Evolutionary conservation across 2,113 vertebrate genomes (phyloP), one percentile per base, ranked within the genome.

Genomic region (Pomatostomus ruficeps): DNA sequence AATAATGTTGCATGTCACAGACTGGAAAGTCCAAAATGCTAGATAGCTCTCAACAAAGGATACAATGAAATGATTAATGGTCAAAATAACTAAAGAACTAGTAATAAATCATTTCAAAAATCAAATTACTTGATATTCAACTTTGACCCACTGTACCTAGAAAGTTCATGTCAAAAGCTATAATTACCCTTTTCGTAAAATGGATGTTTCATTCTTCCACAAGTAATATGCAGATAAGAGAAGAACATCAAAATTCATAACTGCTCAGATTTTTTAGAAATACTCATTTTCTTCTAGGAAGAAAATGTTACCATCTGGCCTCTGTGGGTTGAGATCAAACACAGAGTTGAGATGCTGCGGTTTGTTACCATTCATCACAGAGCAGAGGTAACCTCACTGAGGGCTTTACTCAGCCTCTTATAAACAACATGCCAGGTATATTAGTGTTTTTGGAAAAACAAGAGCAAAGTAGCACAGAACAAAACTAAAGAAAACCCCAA

Each of bases 271-370:
- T 91, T 88, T 87, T 96, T 67, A 89, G 45, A 91, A 82, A 71
- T 55, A 74, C 7, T 62, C 1, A 4, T 55, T 11, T 55, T 55
- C 77, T 91, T 42, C 73, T 68, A 65, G 42, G 52, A 65, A 61
- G 45, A 91, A 92, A 90, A 73, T 76, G 36, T 62, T 91, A 80
- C 35, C 63, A 74, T 88, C 63, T 91, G 91, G 46, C 79, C 59
- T 89, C 72, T 84, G 49, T 80, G 71, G 55, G 68, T 62, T 86
- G 33, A 88, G 89, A 92, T 77, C 80, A 93, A 89, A 86, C 22
- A 58, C 4, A 4, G 48, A 82, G 35, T 26, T 62, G 59, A 74
- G 91, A 58, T 71, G 59, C 38, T 77, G 68, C 33, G 43, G 29
- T 92, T 91, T 95, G 80, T 80, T 62, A 49, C 51, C 33, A 43